A percentile compares a stretch with the other conserved stretches of the same genome.
Conservation (phyloP, 2,797 vertebrate genomes). For the Taeniopygia guttata region DNA sequence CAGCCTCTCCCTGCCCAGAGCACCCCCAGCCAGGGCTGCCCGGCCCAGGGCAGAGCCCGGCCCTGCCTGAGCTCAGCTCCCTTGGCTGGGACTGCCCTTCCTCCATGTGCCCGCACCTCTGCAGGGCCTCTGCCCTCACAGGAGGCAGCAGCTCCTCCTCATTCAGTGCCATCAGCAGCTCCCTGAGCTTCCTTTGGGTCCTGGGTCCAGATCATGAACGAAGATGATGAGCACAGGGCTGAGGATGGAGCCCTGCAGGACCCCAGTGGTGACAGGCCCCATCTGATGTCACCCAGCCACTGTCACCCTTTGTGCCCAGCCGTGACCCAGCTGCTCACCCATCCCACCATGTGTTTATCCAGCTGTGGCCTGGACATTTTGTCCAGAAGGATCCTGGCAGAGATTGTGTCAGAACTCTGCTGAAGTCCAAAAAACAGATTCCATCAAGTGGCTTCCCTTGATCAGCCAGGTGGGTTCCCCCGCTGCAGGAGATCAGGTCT, state of each 20-base stretch:
- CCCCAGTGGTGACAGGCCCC: background rate
- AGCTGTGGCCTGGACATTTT: background rate
- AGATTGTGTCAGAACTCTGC: background rate
- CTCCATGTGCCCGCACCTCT: background rate
- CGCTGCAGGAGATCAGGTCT: background rate
- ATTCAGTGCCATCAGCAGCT: background rate
- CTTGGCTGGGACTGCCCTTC: background rate
- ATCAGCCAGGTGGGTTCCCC: background rate
- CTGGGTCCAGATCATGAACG: accelerated
- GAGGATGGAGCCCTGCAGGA: background rate
- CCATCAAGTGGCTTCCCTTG: background rate
- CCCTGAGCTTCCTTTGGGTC: background rate
- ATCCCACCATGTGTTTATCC: background rate
- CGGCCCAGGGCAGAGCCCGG: background rate
- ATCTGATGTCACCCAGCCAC: background rate
- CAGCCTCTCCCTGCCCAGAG: background rate
- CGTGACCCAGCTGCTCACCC: background rate
- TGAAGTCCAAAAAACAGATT: background rate
- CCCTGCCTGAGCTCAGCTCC: background rate
- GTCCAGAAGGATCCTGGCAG: background rate
- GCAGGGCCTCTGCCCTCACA: background rate
- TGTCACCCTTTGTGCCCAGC: background rate
- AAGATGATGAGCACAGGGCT: background rate
- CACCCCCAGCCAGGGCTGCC: background rate
- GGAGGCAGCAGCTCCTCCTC: background rate